Conservation (phyloP, 2,888 invertebrate genomes). For the Mythimna ferrago region DNA sequence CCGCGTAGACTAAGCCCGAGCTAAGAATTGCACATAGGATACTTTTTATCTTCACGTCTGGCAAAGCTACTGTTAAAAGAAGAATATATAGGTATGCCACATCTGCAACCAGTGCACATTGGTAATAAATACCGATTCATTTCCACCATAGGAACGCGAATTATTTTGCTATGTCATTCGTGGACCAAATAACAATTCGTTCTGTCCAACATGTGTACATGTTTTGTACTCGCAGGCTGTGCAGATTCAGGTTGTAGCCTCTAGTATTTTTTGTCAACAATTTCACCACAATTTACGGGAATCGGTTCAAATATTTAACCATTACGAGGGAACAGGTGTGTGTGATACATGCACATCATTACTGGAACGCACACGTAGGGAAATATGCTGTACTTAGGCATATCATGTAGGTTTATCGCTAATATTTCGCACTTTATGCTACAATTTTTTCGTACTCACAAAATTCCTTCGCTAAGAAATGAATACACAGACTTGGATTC, state of each 20-base stretch:
- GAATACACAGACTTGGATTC: slow-evolving; percentile 5
- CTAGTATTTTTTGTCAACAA: slow-evolving; percentile 32
- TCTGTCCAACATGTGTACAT: slow-evolving; percentile 4
- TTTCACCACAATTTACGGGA: slow-evolving; percentile 21
- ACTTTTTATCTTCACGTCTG: too few relatives aligned
- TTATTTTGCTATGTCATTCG: slow-evolving; percentile 30
- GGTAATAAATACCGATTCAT: slow-evolving; percentile 21
- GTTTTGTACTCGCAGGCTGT: slow-evolving; percentile 13
- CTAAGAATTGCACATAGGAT: too few relatives aligned
- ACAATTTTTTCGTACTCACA: not conserved
- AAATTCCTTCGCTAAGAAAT: not conserved
- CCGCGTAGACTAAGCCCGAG: too few relatives aligned
- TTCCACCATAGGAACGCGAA: slow-evolving; percentile 2
- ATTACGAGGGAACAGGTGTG: slow-evolving; percentile 49
- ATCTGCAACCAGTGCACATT: not conserved
- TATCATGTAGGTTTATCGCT: slow-evolving; percentile 7
- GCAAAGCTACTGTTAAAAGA: too few relatives aligned
- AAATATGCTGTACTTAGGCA: slow-evolving; percentile 13
- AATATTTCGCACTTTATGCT: slow-evolving; percentile 7
- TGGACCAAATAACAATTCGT: slow-evolving; percentile 32
- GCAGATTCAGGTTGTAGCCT: slow-evolving; percentile 11
- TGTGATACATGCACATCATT: slow-evolving; percentile 50
- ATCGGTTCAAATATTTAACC: slow-evolving; percentile 48
- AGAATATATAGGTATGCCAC: not conserved
- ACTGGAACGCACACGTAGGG: slow-evolving; percentile 16